Base-by-base conservation (phyloP, 2,113 vertebrate species). In the Rhinopomastus cyanomelas region DNA sequence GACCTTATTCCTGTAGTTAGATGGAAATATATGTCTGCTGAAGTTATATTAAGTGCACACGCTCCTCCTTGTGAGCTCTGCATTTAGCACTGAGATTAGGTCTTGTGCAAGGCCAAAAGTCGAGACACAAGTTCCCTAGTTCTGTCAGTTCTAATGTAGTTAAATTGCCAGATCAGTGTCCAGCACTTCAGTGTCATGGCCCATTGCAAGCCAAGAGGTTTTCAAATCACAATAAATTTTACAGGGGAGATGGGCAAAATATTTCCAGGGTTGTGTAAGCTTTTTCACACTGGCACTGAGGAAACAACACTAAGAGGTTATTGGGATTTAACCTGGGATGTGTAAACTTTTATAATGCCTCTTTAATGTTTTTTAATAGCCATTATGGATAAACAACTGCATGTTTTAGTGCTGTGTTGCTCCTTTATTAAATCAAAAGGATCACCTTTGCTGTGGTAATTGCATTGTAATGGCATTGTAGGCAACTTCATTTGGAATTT, bases 241-340 rank as follows among this genome's bases (percentile, higher is more conserved):
- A 16, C 5, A 11, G 37, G 9, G 2, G 19, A 34, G 4, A 16
- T 4, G 51, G 15, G 42, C 37, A 60, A 18, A 7, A 49, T 17
- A 8, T 65, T 81, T 75, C 26, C 11, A 20, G 12, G 12, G 7
- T 34, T 26, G 5, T 2, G 1, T 26, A 18, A 67, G 4, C 3
- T 27, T 78, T 83, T 42, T 74, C 78, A 23, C 11, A 4, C 10
- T 15, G 23, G 5, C 12, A 23, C 12, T 48, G 17, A 44, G 17
- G 11, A 26, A 17, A 7, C 2, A 5, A 19, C 2, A 9, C 0
- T 2, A 62, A 49, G 14, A 55, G 5, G 5, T 51, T 18, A 23
- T 6, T 37, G 16, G 5, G 8, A 36, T 76, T 57, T 18, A 21
- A 74, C 57, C n/a, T 26, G 11, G 65, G 22, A 36, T 27, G 1